Percentiles rank a stretch among this genome's conserved stretches.
phyloP scores from a whole-genome alignment of 2,888 invertebrate genomes.

The Orthosia incerta region DNA sequence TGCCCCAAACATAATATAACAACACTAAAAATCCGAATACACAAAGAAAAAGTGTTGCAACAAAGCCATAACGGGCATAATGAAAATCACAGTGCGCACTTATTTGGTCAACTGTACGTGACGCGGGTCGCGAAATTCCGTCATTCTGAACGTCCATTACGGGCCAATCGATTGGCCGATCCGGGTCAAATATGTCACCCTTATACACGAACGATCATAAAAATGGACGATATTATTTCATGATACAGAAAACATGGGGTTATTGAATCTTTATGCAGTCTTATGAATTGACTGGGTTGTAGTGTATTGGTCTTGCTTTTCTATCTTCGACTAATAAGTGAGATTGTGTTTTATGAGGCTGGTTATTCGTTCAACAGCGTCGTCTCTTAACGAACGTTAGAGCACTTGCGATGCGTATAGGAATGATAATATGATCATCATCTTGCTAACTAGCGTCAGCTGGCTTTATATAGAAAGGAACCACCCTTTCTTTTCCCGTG shows the following conservation, averaged over 20 bases:
- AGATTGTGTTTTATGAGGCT: not conserved
- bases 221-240: constrained; percentile 60
- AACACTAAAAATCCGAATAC: constrained; percentile 49
- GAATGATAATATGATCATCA: not conserved
- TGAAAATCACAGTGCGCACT: constrained; percentile 76
- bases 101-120: constrained; percentile 74
- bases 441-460: not conserved
- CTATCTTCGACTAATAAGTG: constrained; percentile 6
- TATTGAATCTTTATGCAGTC: constrained; percentile 58
- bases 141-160: constrained; percentile 62
- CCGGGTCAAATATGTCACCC: constrained; percentile 68
- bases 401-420: not conserved
- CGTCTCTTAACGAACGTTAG: not conserved
- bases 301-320: constrained; percentile 15
- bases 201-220: constrained; percentile 56
- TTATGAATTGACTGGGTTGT: constrained; percentile 41
- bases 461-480: too few species aligned
- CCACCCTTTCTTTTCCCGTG: too few species aligned
- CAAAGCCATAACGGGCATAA: constrained; percentile 66
- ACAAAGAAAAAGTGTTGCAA: constrained; percentile 61
- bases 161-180: constrained; percentile 70
- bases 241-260: constrained; percentile 58
- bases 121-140: constrained; percentile 70
- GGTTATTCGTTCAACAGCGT: not conserved
- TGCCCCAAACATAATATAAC: constrained; percentile 52